Conservation (phyloP, 2,888 invertebrate species). For the Drosophila silvestris region DNA sequence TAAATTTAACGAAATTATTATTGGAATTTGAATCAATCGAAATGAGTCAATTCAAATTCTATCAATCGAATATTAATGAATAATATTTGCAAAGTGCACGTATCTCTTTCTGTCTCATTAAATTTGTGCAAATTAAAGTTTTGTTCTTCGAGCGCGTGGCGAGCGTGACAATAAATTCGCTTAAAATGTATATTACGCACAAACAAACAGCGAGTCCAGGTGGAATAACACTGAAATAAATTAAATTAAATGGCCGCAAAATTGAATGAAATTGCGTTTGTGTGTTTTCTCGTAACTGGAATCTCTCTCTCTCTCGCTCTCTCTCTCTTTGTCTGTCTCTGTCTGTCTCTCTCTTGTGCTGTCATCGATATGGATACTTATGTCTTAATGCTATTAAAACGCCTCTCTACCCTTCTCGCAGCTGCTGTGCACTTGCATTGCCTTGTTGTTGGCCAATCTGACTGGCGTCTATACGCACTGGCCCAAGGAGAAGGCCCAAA, state of each 20-base stretch:
- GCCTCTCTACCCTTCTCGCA: slow-evolving; percentile 41
- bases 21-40: not conserved
- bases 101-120: not conserved
- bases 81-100: not conserved
- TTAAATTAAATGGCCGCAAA: slow-evolving; percentile 76
- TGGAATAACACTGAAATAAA: slow-evolving; percentile 55
- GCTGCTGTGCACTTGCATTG: slow-evolving; percentile 86
- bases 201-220: slow-evolving; percentile 17
- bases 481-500: slow-evolving; percentile 95
- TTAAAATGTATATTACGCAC: slow-evolving; percentile 23
- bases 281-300: slow-evolving; percentile 37
- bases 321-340: not conserved
- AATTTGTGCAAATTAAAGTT: not conserved
- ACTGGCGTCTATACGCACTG: slow-evolving; percentile 96
- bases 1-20: not conserved
- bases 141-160: not conserved
- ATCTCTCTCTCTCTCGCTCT: slow-evolving; percentile 38
- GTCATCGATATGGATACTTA: slow-evolving; percentile 28
- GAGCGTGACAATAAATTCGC: slow-evolving; percentile 49
- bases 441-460: slow-evolving; percentile 92
- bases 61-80: not conserved
- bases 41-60: not conserved
- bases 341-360: not conserved
- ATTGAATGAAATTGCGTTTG: slow-evolving; percentile 68
- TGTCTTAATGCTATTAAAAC: slow-evolving; percentile 31